These are phyloP conservation scores for Phalacrocorax aristotelis DNA, from an alignment of 2,113 vertebrate species.

Conservation along the genomic window DNA sequence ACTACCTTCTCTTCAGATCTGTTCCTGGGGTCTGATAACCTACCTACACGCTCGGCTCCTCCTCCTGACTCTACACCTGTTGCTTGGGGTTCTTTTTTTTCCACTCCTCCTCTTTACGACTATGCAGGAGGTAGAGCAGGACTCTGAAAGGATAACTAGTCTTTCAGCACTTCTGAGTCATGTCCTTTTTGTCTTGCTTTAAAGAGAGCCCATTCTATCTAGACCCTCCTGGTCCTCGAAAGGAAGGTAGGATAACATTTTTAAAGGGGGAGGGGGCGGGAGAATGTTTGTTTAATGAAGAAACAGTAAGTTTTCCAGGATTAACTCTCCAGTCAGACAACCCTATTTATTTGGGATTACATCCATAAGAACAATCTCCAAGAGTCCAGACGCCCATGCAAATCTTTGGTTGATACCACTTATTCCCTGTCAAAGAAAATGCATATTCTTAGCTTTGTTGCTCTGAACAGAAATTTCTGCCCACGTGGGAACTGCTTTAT, in stretches of 20 bases:
- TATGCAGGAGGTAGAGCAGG: background rate
- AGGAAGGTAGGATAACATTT: background rate
- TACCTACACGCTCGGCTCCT: background rate
- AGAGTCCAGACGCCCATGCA: background rate
- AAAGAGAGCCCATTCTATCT: background rate
- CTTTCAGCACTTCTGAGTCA: background rate
- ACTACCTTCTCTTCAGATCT: background rate
- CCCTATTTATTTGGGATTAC: background rate
- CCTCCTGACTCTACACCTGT: background rate
- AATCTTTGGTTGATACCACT: background rate
- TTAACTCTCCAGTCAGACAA: background rate
- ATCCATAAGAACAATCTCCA: background rate
- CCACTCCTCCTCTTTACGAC: background rate
- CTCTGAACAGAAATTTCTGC: background rate
- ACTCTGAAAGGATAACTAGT: background rate
- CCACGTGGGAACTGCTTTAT: background rate
- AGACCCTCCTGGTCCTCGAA: background rate
- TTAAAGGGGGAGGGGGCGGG: background rate
- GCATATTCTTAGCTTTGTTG: background rate
- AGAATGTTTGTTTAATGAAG: background rate
- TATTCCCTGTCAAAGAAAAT: background rate
- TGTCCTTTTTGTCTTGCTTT: background rate
- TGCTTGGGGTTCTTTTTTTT: background rate
- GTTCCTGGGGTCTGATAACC: background rate
- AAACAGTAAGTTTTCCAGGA: background rate